Evolutionary conservation across 1,140 invertebrate species (phyloP), one percentile per base, ranked within the genome.

Genomic region (Charaxes varanes): DNA sequence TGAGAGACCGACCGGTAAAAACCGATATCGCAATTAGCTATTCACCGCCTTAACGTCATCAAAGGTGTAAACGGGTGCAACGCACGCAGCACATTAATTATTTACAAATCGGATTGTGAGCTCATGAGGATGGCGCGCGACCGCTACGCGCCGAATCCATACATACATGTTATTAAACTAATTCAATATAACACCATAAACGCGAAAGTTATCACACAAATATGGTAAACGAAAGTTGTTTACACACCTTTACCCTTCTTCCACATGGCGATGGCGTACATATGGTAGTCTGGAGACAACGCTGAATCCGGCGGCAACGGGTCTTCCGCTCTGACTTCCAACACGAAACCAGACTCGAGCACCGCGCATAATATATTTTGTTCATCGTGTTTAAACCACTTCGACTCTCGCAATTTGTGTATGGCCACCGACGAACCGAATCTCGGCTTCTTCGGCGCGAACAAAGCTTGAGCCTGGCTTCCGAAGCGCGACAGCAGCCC

Each of bases 311-410:
- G 69, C 17, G 76, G 71, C 56, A 85, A 50, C 2, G 76, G 71
- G 24, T 82, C 71, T 50, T 85, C 80, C 3, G 85, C 85, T 53
- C 86, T 82, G 44, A 88, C 85, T 58, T 90, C 88, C 26, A 90
- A 79, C 32, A 90, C 87, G 68, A 90, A 90, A 21, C 89, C 89
- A n/a, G 87, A 85, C 65, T 90, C 89, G 52, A 90, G 79, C 24
- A 90, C 89, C 31, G 89, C 88, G 64, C 87, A 89, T 46, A 90
- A 85, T 50, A 90, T 87, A 40, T 87, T 87, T 59, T 88, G 85
- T 74, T 90, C 89, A 53, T 88, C 86, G 45, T 88, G 85, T 42
- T 84, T 85, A 57, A 90, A 90, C 89, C 89, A 90, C 83, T 90
- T 90, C 26, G 88, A 88, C 68, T 90, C 88, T 22, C 88, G 82